Evolutionary conservation across 2,797 vertebrate species (phyloP).

Genomic region (Anableps anableps): DNA sequence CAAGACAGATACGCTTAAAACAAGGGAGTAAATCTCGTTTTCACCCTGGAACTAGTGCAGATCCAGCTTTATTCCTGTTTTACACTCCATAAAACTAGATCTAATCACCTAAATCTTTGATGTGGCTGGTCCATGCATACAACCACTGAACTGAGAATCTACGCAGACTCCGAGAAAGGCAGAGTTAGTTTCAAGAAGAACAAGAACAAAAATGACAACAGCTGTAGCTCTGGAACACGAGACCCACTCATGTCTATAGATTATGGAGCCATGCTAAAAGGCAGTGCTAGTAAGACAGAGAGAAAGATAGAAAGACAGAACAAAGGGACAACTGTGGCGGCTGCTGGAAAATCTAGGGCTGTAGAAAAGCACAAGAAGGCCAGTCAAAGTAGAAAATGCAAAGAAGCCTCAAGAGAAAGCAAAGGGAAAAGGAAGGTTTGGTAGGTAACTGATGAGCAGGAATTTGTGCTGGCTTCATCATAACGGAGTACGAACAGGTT

Average conservation of each 20-base stretch:
- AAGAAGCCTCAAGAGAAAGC: conserved; percentile 33
- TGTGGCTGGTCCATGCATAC: conserved; percentile 54
- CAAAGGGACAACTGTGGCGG: conserved; percentile 11
- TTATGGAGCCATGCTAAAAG: conserved; percentile 49
- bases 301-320: conserved; percentile 16
- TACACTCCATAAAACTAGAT: conserved; percentile 1
- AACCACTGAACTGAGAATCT: conserved; percentile 22
- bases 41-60: conserved; percentile 33
- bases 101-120: neutral
- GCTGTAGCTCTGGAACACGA: conserved; percentile 14
- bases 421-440: conserved; percentile 36
- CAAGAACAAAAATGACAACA: conserved; percentile 9
- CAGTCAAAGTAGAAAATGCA: conserved; percentile 54
- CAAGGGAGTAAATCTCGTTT: conserved; percentile 5
- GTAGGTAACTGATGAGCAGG: conserved; percentile 40
- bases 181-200: conserved; percentile 17
- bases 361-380: conserved; percentile 41
- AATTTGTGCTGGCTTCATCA: conserved; percentile 59
- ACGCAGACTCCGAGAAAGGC: conserved; percentile 26
- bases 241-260: conserved; percentile 9
- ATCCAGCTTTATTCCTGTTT: conserved; percentile 20
- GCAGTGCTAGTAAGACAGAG: conserved; percentile 32
- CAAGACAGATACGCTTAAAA: conserved; percentile 6
- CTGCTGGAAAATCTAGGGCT: conserved; percentile 22
- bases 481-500: conserved; percentile 48